These are phyloP conservation scores for Pseudomyrmex concolor DNA, from an alignment of 1,140 invertebrate species.

Conservation along the genomic window DNA sequence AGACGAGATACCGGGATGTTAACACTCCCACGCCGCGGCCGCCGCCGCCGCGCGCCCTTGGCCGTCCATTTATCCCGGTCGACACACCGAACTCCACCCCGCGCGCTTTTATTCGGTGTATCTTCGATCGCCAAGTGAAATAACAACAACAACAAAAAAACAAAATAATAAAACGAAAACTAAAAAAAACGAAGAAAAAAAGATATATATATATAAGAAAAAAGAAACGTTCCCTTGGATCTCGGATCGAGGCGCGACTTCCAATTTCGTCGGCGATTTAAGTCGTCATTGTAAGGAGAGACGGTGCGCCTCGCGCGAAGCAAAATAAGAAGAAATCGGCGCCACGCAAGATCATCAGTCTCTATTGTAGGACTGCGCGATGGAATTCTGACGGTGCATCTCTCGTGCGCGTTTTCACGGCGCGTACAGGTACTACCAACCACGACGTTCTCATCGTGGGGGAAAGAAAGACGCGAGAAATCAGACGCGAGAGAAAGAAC, in stretches of 20 bases:
- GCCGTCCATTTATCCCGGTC: constrained; percentile 48
- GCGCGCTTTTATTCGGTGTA: constrained; percentile 45
- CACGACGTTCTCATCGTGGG: neutral
- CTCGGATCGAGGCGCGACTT: constrained; percentile 33
- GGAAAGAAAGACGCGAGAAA: neutral
- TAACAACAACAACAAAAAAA: constrained; percentile 8
- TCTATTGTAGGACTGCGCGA: constrained; percentile 63
- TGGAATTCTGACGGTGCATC: constrained; percentile 68
- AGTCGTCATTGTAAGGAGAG: constrained; percentile 36
- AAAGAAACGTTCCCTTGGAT: neutral
- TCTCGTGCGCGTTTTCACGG: constrained; percentile 54
- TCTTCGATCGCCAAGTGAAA: constrained; percentile 42
- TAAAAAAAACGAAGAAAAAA: too few species aligned
- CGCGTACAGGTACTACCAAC: constrained; percentile 10
- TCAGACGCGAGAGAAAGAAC: neutral
- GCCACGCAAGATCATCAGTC: constrained; percentile 68
- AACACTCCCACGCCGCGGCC: constrained; percentile 41
- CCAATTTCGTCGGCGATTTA: constrained; percentile 40
- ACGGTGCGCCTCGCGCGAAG: constrained; percentile 23
- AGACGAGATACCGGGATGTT: constrained; percentile 44
- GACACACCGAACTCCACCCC: constrained; percentile 47
- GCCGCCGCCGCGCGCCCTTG: neutral
- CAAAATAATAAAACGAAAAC: too few species aligned
- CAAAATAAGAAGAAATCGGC: constrained; percentile 68
- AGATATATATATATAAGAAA: neutral